Evolutionary conservation across 1,140 invertebrate genomes (phyloP), one percentile per base, ranked within the genome.

Genomic region (Caenorhabditis brenneri): DNA sequence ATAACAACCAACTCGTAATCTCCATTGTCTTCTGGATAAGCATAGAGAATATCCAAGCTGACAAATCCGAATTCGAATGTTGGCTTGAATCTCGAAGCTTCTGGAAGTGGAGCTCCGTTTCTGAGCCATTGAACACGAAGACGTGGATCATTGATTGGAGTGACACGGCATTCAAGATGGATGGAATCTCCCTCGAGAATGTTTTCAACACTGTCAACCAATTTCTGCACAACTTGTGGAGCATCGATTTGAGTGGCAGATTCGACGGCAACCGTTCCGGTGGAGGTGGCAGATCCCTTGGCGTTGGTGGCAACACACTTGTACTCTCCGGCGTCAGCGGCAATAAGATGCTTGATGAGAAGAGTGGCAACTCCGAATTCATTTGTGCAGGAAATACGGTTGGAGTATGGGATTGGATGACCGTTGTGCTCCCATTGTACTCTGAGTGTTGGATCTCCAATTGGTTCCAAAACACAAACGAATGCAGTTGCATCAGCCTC

Each of bases 371-470:
- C 97, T 58, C 96, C 96, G 90, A 98, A 98, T 90, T 98, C 96
- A 89, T 97, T 95, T 94, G 96, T 95, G 53, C 95, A 96, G n/a
- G 95, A 95, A n/a, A 96, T 94, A 85, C 96, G 94, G 91, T 97
- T 97, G 5, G 96, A 95, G 87, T 86, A 93, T 92, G 88, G 87
- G 9, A 96, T 93, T 10, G 95, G 93, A 88, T 94, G 93, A n/a
- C 95, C 96, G 92, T 97, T 96, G 87, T 95, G 95, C 92, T 95
- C 96, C 96, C 96, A 97, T 92, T 97, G 95, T 5, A 97, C 95
- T 88, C 95, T 93, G 95, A 97, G 96, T 0, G 95, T 95, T 29
- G 96, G 95, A 92, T 97, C 96, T 33, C 95, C 95, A 94, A 96
- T 96, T 0, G 96, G 96, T 91, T 97, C 96, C 83, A 97, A 91